These are phyloP conservation scores for Dolichopus griseipennis DNA, from an alignment of 2,888 invertebrate genomes.

Conservation along the genomic window DNA sequence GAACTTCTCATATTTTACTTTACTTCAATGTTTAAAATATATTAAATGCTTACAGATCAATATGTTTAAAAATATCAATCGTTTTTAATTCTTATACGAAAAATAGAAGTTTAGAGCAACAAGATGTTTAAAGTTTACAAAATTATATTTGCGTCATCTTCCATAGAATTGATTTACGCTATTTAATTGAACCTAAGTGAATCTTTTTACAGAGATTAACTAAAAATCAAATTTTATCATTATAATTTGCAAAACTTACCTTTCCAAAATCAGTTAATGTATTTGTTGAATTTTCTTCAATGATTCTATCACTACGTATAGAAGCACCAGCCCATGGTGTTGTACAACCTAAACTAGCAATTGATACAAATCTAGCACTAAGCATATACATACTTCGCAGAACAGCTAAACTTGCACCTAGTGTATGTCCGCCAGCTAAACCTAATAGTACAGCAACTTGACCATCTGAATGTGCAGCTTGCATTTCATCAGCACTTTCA, in stretches of 20 bases:
- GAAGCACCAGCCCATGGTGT: constrained; percentile 53
- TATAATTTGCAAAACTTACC: constrained; percentile 32
- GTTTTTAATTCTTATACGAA: too few species aligned
- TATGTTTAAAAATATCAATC: too few species aligned
- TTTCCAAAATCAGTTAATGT: constrained; percentile 44
- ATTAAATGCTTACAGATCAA: too few species aligned
- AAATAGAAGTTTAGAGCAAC: too few species aligned
- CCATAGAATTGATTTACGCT: too few species aligned
- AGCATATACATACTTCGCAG: constrained; percentile 56
- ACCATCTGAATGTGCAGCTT: constrained; percentile 51
- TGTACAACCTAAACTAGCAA: constrained; percentile 56
- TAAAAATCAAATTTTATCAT: too few species aligned
- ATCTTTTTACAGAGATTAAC: too few species aligned
- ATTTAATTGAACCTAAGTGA: too few species aligned
- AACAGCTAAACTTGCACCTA: constrained; percentile 58
- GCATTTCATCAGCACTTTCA: constrained; percentile 50
- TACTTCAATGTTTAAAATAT: too few species aligned
- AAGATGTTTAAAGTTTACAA: too few species aligned
- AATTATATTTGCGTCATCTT: too few species aligned
- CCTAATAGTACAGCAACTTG: constrained; percentile 55
- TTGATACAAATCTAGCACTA: constrained; percentile 56
- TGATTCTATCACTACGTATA: constrained; percentile 35
- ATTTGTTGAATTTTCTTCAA: constrained; percentile 39
- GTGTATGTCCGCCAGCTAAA: constrained; percentile 58
- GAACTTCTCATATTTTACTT: too few species aligned